A percentile compares a stretch with the other conserved stretches of the same genome.
Conservation (phyloP, 1,140 invertebrate genomes). For the fruit fly (Drosophila melanogaster) region Release_6_plus_ISO1_MT NT_033777.3:29178501-29179000, state of each 20-base stretch:
- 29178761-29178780: constrained; percentile 89
- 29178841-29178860: neutral
- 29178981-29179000: constrained; percentile 64
- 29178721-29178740: constrained; percentile 88
- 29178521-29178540: constrained; percentile 66
- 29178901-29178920: constrained; percentile 62
- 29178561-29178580: constrained; percentile 26
- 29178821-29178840: constrained; percentile 48
- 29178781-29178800: constrained; percentile 90
- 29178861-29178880: constrained; percentile 40
- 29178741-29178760: constrained; percentile 90
- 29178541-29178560: constrained; percentile 46
- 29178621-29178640: neutral
- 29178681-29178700: constrained; percentile 92
- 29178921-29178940: constrained; percentile 45
- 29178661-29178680: constrained; percentile 92
- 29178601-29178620: constrained; percentile 70
- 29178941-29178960: constrained; percentile 52
- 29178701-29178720: constrained; percentile 89
- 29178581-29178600: constrained; percentile 69
- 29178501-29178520: constrained; percentile 23
- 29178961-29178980: constrained; percentile 22
- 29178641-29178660: neutral
- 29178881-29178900: constrained; percentile 72
- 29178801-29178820: constrained; percentile 85